A percentile compares a stretch with the other conserved stretches of the same genome.
phyloP scores from a whole-genome alignment of 2,113 vertebrate species.

The Nyctibius bracteatus region DNA sequence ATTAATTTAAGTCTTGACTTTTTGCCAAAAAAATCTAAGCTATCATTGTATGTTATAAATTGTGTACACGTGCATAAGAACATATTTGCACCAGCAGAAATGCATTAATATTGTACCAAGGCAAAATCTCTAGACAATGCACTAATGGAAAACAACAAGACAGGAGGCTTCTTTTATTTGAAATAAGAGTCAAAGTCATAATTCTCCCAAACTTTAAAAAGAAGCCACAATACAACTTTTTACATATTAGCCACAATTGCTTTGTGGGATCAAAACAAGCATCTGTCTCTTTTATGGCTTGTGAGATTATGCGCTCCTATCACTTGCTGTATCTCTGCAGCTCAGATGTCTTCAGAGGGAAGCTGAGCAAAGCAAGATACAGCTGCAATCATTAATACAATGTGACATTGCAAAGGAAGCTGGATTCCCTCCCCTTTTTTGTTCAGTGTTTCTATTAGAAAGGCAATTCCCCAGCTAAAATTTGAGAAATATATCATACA shows the following conservation, averaged over 20 bases:
- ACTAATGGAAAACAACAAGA: background rate
- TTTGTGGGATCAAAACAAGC: background rate
- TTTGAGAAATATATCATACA: background rate
- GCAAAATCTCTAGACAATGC: background rate
- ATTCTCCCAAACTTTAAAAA: background rate
- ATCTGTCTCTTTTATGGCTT: background rate
- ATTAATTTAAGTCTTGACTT: background rate
- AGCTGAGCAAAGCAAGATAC: background rate
- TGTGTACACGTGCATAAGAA: background rate
- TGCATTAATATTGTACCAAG: background rate
- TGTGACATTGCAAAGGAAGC: background rate
- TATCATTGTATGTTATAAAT: background rate
- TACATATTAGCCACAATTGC: background rate
- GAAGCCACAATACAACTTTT: background rate
- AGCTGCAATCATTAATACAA: background rate
- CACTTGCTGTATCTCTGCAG: fast-evolving
- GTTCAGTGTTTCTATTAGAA: background rate
- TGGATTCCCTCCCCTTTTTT: background rate
- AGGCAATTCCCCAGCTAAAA: background rate
- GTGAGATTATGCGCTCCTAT: background rate
- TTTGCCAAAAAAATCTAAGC: background rate
- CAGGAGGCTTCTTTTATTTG: background rate
- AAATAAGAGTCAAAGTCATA: background rate
- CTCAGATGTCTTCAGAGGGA: background rate
- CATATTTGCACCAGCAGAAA: background rate